Conservation (phyloP, 2,888 invertebrate species). For the Stenchaetothrips biformis region DNA sequence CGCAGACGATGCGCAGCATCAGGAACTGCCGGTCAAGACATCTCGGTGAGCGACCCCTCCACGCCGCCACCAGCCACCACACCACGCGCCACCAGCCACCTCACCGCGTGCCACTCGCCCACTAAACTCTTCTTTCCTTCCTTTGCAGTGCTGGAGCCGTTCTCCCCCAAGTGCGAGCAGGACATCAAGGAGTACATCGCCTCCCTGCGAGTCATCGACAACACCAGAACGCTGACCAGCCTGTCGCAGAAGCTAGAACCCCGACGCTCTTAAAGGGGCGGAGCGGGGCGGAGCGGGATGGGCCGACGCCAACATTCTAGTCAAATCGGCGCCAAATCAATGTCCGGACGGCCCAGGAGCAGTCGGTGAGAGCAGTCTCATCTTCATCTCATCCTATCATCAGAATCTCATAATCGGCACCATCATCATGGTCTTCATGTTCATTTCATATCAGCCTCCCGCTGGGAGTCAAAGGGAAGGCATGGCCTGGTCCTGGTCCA, state of each 20-base stretch:
- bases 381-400: not conserved
- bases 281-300: not conserved
- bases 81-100: not conserved
- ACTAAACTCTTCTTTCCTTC: slow-evolving; percentile 27
- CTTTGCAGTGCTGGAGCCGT: slow-evolving; percentile 60
- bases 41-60: slow-evolving; percentile 51
- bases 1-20: slow-evolving; percentile 72
- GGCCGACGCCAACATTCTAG: not conserved
- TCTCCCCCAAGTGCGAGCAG: slow-evolving; percentile 64
- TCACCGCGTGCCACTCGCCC: not conserved
- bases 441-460: too few species aligned
- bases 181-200: slow-evolving; percentile 66
- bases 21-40: slow-evolving; percentile 68
- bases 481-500: too few species aligned
- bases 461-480: too few species aligned
- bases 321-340: not conserved
- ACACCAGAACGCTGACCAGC: slow-evolving; percentile 68
- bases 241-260: slow-evolving; percentile 75
- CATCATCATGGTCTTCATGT: too few species aligned
- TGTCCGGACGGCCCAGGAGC: too few species aligned
- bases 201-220: slow-evolving; percentile 71
- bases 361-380: not conserved
- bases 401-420: too few species aligned
- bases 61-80: not conserved
- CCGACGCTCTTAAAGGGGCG: slow-evolving; percentile 48